Base-by-base conservation (phyloP, 2,888 invertebrate genomes). In the Polietes domitor region DNA sequence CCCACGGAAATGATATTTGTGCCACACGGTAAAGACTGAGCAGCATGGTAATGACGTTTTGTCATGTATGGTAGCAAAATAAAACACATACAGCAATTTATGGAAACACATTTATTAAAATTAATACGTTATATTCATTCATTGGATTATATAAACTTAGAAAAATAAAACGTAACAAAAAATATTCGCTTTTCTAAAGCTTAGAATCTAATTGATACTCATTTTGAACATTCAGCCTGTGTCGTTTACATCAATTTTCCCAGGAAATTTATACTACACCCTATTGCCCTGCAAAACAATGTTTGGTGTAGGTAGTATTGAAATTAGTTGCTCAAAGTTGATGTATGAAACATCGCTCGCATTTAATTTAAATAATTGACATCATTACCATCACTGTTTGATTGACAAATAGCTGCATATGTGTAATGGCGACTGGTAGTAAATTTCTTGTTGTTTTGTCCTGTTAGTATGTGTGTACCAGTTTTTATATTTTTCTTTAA, bases 361-460 rank as follows among this genome's bases (percentile, higher is more conserved):
- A 72, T 79, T 79, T 72, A 79, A 63, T 43, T 28, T 79, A 73
- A 79, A 79, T 50, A 73, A 73, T 53, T 79, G 73, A 50, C 61
- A n/a, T n/a, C n/a, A n/a, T n/a, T n/a, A n/a, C n/a, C n/a, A n/a
- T n/a, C n/a, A n/a, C n/a, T n/a, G n/a, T n/a, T n/a, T n/a, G n/a
- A n/a, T n/a, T n/a, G n/a, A n/a, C n/a, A n/a, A n/a, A n/a, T n/a
- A n/a, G n/a, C n/a, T n/a, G n/a, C n/a, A n/a, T n/a, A n/a, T n/a
- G n/a, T n/a, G n/a, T n/a, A n/a, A n/a, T n/a, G n/a, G n/a, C n/a
- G n/a, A n/a, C n/a, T n/a, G n/a, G n/a, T n/a, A n/a, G n/a, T n/a
- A n/a, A n/a, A n/a, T 73, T 50, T 74, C 80, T 68, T 55, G 26
- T 32, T 72, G 50, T 61, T 61, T 58, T 37, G 17, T 71, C 58